Evolutionary conservation across 2,113 vertebrate genomes (phyloP).

Genomic region (Corvus hawaiiensis): DNA sequence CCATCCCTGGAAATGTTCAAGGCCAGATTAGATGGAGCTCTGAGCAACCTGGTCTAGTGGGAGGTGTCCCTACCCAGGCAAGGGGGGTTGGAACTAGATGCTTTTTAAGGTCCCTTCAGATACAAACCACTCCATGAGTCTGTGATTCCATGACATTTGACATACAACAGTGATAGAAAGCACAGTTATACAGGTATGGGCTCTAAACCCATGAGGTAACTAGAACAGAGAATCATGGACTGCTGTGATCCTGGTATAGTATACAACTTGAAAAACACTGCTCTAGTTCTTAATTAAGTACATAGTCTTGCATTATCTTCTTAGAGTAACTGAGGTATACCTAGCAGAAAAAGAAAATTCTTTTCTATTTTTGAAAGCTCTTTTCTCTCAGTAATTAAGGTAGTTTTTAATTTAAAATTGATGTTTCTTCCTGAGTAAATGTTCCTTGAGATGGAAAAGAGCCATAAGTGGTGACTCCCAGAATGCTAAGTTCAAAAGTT

Average conservation of each 20-base stretch:
- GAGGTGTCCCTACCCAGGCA: no score
- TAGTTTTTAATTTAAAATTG: background rate
- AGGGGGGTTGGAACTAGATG: accelerated
- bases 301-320: background rate
- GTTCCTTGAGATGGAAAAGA: background rate
- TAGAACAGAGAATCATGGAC: background rate
- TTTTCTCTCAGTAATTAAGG: background rate
- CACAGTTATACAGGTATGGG: background rate
- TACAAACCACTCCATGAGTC: background rate
- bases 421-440: background rate
- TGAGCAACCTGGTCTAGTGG: background rate
- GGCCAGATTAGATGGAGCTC: background rate
- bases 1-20: background rate
- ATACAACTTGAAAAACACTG: background rate
- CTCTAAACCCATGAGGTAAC: background rate
- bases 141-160: background rate
- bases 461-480: background rate
- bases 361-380: background rate
- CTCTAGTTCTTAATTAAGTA: background rate
- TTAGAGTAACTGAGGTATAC: background rate
- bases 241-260: background rate
- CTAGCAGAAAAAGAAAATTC: background rate
- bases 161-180: background rate
- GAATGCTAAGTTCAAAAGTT: background rate
- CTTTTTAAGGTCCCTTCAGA: background rate